Evolutionary conservation across 2,113 vertebrate genomes (phyloP), one percentile per base, ranked within the genome.

Genomic region (Elephantulus edwardii): DNA sequence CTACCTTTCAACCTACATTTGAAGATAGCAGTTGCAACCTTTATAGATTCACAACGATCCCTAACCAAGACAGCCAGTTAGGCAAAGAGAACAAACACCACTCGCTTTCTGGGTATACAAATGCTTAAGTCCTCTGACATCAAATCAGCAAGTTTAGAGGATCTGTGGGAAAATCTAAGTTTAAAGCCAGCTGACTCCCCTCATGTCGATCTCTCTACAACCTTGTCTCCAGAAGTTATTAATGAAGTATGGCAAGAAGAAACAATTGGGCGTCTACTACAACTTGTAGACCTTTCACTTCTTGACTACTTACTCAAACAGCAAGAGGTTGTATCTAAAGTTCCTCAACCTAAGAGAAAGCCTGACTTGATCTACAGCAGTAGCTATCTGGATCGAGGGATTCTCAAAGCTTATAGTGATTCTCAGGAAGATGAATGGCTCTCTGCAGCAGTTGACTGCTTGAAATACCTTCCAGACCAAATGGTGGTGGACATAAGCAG

Each of bases 371-470:
- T 98, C 91, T 97, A 98, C 95, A 98, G 97, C 4, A 98, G 98
- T 54, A 98, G 98, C 96, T 99, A 98, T 92, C 95, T 99, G 64
- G 99, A 99, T 96, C 96, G 99, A 81, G 98, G 98, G 93, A 98
- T 99, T 94, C 98, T 99, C 88, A 99, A 99, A 96, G 99, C 99
- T 91, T 99, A 99, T 95, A 98, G 98, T 93, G 98, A 99, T 95
- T 98, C 99, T 16, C 99, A 99, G 96, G 97, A 98, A 56, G 98
- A 98, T 5, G 98, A 98, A 89, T 99, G 98, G 98, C 96, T 99
- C 89, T 98, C 98, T 0, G 97, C 97, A 80, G 98, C 98, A 5
- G 97, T 98, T 81, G 98, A 98, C 94, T 98, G 98, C 90, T 95
- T 99, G 68, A 98, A 99, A 77, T 98, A 98, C 81, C 97, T 98